These are phyloP conservation scores for Parnassius apollo DNA, from an alignment of 2,888 invertebrate genomes.

Conservation along the genomic window DNA sequence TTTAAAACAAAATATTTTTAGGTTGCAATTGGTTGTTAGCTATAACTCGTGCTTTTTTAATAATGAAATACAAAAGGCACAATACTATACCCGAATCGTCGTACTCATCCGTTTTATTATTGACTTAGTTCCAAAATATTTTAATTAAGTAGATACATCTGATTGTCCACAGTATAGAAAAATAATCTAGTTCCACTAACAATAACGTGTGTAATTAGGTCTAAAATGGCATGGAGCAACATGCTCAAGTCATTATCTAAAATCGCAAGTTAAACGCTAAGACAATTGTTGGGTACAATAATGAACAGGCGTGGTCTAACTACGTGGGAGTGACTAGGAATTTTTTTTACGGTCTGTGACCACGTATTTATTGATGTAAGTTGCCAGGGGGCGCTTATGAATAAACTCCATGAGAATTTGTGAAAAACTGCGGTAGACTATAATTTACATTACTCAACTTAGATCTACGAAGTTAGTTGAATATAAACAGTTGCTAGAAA, in stretches of 20 bases:
- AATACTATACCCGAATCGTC: neutral
- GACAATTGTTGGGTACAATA: constrained; percentile 39
- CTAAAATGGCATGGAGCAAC: constrained; percentile 19
- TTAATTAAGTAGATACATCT: constrained; percentile 7
- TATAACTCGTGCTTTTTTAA: no score
- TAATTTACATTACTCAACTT: neutral
- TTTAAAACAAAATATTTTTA: no score
- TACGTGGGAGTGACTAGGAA: constrained; percentile 57
- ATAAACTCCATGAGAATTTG: constrained; percentile 6
- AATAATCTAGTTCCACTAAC: constrained; percentile 7
- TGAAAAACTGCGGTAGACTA: neutral
- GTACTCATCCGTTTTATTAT: constrained; percentile 6
- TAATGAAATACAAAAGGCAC: no score
- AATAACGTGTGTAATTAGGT: constrained; percentile 21
- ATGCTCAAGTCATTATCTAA: constrained; percentile 32
- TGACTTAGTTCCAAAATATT: constrained; percentile 10
- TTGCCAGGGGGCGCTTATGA: constrained; percentile 25
- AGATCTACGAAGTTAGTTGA: no score
- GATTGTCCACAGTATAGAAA: constrained; percentile 6
- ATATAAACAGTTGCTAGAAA: no score
- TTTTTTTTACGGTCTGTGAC: constrained; percentile 54
- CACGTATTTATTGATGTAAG: constrained; percentile 40
- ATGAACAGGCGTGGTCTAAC: constrained; percentile 55
- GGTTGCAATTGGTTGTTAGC: no score
- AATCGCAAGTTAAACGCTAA: constrained; percentile 30